These are phyloP conservation scores for Archilochus colubris DNA, from an alignment of 2,113 vertebrate genomes.

Conservation along the genomic window DNA sequence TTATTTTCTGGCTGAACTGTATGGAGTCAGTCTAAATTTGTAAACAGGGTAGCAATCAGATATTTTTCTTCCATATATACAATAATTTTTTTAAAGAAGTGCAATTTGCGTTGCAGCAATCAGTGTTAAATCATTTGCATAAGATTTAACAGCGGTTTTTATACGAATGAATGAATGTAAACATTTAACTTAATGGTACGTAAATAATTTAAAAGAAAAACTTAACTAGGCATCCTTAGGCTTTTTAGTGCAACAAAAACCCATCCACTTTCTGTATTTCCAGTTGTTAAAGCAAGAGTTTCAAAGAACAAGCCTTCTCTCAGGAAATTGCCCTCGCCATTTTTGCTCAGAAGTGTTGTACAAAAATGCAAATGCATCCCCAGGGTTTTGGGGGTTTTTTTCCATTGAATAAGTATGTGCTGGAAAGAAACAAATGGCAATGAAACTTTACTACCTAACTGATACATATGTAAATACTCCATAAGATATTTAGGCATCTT, in stretches of 20 bases:
- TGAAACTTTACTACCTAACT: constrained; percentile 85
- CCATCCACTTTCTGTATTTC: constrained; percentile 73
- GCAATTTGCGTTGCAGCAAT: constrained; percentile 89
- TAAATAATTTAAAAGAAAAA: constrained; percentile 86
- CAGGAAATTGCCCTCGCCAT: constrained; percentile 80
- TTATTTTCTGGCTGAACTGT: constrained; percentile 74
- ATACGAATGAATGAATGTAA: constrained; percentile 85
- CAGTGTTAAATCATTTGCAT: constrained; percentile 90
- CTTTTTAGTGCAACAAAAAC: constrained; percentile 69
- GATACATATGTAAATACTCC: constrained; percentile 82
- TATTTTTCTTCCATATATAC: constrained; percentile 85
- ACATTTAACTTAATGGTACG: constrained; percentile 91
- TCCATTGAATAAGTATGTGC: constrained; percentile 72
- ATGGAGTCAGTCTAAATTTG: constrained; percentile 68
- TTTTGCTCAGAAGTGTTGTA: constrained; percentile 78
- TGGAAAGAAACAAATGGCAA: constrained; percentile 71
- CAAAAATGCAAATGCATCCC: constrained; percentile 74
- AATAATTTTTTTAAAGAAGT: constrained; percentile 83
- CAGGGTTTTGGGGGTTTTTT: constrained; percentile 32
- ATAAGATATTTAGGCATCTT: constrained; percentile 71
- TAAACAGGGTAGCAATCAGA: constrained; percentile 95
- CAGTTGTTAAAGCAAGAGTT: constrained; percentile 72
- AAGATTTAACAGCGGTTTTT: constrained; percentile 86
- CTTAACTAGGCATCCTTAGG: constrained; percentile 79
- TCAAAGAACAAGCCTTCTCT: constrained; percentile 90